Base-by-base conservation (phyloP, 2,113 vertebrate genomes). In the Corythoichthys haematopterus region DNA sequence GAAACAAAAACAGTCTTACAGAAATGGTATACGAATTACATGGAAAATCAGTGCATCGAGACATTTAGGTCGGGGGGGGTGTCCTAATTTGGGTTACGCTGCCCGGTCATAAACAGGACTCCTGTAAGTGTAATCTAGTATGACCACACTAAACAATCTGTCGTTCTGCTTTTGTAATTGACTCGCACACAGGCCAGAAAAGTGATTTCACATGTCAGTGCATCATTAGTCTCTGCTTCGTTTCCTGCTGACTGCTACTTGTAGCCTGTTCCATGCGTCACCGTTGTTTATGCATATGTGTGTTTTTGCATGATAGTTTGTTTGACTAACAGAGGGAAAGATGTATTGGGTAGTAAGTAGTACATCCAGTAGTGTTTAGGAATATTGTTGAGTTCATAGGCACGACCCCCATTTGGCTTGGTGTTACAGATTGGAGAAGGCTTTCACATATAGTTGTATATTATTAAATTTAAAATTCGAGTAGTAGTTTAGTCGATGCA, bases 181-280 rank as follows among this genome's bases (percentile, higher is more conserved):
- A 46, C 11, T 46, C 45, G 11, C 6, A 46, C 45, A 7, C 47
- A 2, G 16, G 16, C 14, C 50, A n/a, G 6, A 52, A 20, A 52
- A n/a, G 55, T 68, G 50, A 72, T 70, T 62, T 76, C 56, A 65
- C 57, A 66, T 66, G 59, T 60, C 61, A 47, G 45, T n/a, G 14
- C 57, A 2, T 72, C 65, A 55, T 83, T 66, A 70, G 64, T 79
- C 79, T 72, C 52, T 43, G 80, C 87, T 78, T 82, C 74, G 85
- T 84, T 88, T 87, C 77, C 62, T 64, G 37, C 78, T 85, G 84
- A 87, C 83, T 80, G 77, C 82, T 87, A 57, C 81, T 67, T 56
- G 70, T 48, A 70, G 64, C 68, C 64, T 62, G 55, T 52, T 55
- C 63, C 78, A 68, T 72, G 69, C 80, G 68, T 70, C 79, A 28